Percentiles rank a stretch among this genome's conserved stretches.
These are phyloP conservation scores for Teleogryllus oceanicus DNA, from an alignment of 2,888 invertebrate genomes.

Conservation along the genomic window DNA sequence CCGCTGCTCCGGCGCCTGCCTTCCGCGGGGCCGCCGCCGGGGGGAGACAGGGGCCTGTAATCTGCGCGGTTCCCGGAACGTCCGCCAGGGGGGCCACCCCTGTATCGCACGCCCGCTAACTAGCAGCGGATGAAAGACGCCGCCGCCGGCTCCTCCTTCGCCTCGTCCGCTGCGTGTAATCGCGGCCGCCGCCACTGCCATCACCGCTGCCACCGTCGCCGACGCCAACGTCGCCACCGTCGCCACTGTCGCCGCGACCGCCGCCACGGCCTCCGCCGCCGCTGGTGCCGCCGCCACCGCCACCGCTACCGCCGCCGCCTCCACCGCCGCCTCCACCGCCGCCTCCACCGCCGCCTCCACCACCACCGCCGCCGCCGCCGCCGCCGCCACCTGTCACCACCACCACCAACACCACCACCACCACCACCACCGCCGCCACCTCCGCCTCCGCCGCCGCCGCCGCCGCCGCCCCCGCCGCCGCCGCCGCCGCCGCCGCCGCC, in stretches of 20 bases:
- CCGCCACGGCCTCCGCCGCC: no score
- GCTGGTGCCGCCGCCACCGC: no score
- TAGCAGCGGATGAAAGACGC: slow-evolving; percentile 2
- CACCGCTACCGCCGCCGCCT: no score
- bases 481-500: background rate
- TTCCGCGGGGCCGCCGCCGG: background rate
- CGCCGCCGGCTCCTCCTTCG: background rate
- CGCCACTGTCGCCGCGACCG: no score
- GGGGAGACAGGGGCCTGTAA: background rate
- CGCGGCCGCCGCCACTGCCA: background rate
- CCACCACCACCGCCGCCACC: no score
- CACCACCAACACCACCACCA: no score
- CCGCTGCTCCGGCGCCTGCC: background rate
- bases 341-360: no score
- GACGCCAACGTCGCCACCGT: background rate
- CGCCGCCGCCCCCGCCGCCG: no score
- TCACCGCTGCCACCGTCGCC: background rate
- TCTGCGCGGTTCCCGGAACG: slow-evolving; percentile 9
- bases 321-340: no score
- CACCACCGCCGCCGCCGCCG: no score
- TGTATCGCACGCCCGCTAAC: slow-evolving; percentile 12
- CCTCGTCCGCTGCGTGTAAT: background rate
- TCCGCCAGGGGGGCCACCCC: background rate
- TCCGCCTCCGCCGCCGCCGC: no score
- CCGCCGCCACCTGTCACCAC: no score